phyloP scores from a whole-genome alignment of 2,888 invertebrate species.

The Ophion ellenae region DNA sequence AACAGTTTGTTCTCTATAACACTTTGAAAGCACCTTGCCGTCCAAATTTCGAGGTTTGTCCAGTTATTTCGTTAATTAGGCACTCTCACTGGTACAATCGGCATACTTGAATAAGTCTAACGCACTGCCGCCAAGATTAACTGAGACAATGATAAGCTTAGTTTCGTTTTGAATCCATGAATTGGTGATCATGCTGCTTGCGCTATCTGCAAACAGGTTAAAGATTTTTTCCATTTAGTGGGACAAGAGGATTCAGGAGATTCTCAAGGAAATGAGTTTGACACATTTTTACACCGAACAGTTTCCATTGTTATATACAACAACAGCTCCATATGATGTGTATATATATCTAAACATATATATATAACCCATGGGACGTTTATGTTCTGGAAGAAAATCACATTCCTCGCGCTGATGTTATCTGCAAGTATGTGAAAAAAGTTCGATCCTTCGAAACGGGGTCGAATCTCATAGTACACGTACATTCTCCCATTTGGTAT shows the following conservation, averaged over 20 bases:
- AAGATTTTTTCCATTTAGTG: constrained; percentile 63
- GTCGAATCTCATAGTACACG: constrained; percentile 6
- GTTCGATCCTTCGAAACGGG: constrained; percentile 42
- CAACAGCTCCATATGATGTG: background rate
- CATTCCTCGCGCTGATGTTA: constrained; percentile 14
- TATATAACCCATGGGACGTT: background rate
- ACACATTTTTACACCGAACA: constrained; percentile 64
- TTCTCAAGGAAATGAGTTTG: constrained; percentile 25
- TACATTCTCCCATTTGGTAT: constrained; percentile 31
- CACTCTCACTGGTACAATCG: constrained; percentile 63
- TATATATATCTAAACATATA: background rate
- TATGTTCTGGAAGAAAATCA: constrained; percentile 48
- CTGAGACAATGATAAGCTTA: constrained; percentile 57
- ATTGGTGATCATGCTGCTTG: constrained; percentile 74
- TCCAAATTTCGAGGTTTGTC: constrained; percentile 50
- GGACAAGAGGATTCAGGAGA: constrained; percentile 17
- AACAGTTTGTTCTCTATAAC: constrained; percentile 27
- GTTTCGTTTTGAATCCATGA: constrained; percentile 42
- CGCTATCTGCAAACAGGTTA: constrained; percentile 79
- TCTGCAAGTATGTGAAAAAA: constrained; percentile 37
- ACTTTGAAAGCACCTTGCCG: constrained; percentile 56
- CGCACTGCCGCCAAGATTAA: constrained; percentile 52
- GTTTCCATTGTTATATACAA: constrained; percentile 72
- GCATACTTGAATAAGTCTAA: constrained; percentile 45
- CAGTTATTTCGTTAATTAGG: constrained; percentile 61